Percentiles rank a stretch among this genome's conserved stretches.
These are phyloP conservation scores for Cephus pygmeus DNA, from an alignment of 2,888 invertebrate species.

Conservation along the genomic window DNA sequence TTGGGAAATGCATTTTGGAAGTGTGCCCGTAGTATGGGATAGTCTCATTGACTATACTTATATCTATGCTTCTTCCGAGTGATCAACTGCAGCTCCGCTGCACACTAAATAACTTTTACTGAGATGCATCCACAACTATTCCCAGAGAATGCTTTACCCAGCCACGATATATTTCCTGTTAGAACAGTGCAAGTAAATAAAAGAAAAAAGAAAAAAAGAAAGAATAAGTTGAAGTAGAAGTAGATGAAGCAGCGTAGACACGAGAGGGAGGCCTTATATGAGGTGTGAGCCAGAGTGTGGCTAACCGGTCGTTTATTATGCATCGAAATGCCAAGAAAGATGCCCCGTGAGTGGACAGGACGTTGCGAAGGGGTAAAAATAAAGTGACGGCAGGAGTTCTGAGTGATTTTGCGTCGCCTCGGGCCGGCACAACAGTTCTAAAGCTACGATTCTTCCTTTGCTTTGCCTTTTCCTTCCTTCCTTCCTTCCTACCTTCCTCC, in stretches of 20 bases:
- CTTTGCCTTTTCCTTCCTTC: background rate
- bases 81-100: background rate
- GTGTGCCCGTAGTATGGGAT: no score
- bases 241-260: background rate
- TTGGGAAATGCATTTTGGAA: no score
- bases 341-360: slow-evolving; percentile 63
- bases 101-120: background rate
- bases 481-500: background rate
- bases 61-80: background rate
- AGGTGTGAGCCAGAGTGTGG: slow-evolving; percentile 49
- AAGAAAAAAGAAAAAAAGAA: background rate
- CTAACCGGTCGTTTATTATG: slow-evolving; percentile 65
- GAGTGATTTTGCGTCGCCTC: slow-evolving; percentile 63
- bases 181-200: background rate
- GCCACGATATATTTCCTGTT: background rate
- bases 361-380: slow-evolving; percentile 59
- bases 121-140: background rate
- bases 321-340: slow-evolving; percentile 64
- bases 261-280: slow-evolving; percentile 1
- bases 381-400: slow-evolving; percentile 53
- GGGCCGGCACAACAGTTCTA: slow-evolving; percentile 40
- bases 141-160: background rate
- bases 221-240: background rate
- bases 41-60: no score
- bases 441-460: background rate